These are phyloP conservation scores for Saguinus imperator DNA, from an alignment of 2,113 vertebrate genomes.

Conservation along the genomic window DNA sequence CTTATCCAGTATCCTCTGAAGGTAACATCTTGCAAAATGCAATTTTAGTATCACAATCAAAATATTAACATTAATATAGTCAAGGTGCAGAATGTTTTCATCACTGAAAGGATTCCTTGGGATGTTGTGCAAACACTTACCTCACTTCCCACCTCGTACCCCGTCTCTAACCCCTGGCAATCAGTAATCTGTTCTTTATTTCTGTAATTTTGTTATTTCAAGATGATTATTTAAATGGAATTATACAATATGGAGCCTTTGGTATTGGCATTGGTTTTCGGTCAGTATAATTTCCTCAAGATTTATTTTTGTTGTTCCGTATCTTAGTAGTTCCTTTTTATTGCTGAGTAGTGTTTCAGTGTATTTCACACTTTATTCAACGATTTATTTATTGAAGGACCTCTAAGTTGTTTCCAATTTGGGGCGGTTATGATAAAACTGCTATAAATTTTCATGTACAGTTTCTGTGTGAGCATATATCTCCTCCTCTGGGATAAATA, in stretches of 20 bases:
- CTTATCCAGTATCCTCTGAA: not conserved
- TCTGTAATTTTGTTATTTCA: slow-evolving; percentile 28
- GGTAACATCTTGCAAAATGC: not conserved
- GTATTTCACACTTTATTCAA: not conserved
- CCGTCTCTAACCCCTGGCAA: not conserved
- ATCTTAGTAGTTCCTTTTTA: not conserved
- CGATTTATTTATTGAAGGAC: not conserved
- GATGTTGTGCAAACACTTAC: not conserved
- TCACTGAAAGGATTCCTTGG: too few species aligned
- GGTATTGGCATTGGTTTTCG: not conserved
- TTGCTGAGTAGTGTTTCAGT: not conserved
- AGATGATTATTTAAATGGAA: slow-evolving; percentile 8
- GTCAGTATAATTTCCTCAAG: slow-evolving; percentile 1
- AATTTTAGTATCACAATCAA: not conserved
- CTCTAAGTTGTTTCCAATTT: not conserved
- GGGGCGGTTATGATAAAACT: not conserved
- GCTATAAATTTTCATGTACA: not conserved
- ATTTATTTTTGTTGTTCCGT: not conserved
- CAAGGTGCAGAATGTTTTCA: not conserved
- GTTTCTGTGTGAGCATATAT: slow-evolving; percentile 3
- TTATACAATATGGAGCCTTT: not conserved
- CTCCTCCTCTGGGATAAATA: slow-evolving; percentile 19
- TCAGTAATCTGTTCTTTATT: not conserved
- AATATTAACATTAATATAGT: not conserved
- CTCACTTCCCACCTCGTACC: not conserved